A percentile compares a stretch with the other conserved stretches of the same genome.
Evolutionary conservation across 1,140 invertebrate species (phyloP).

Genomic region (Drosophila takahashii): DNA sequence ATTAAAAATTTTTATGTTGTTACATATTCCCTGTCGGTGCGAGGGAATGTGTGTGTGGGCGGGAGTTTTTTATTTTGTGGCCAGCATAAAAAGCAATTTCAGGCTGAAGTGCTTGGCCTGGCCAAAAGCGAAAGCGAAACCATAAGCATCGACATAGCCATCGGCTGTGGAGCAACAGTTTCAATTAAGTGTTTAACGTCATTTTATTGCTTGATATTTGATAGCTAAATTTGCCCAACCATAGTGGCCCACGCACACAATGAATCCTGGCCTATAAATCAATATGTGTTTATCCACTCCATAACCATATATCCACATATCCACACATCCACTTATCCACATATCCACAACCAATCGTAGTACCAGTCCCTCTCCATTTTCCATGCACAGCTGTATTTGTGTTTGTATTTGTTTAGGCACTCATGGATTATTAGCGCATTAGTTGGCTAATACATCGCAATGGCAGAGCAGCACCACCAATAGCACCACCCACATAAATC

Average conservation of each 20-base stretch:
- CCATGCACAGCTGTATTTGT: conserved; percentile 42
- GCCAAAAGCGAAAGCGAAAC: conserved; percentile 1
- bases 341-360: neutral
- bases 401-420: conserved; percentile 75
- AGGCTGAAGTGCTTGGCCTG: conserved; percentile 48
- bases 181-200: conserved; percentile 79
- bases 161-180: conserved; percentile 65
- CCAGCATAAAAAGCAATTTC: conserved; percentile 71
- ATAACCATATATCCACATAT: conserved; percentile 10
- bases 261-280: conserved; percentile 63
- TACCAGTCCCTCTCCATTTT: conserved; percentile 11
- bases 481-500: conserved; percentile 57
- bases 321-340: neutral
- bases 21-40: conserved; percentile 40
- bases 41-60: neutral
- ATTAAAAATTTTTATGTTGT: conserved; percentile 74
- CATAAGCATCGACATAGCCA: conserved; percentile 1
- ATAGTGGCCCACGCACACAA: conserved; percentile 15
- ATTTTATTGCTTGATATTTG: conserved; percentile 78
- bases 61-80: conserved; percentile 56
- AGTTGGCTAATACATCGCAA: conserved; percentile 74
- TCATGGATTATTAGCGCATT: conserved; percentile 80
- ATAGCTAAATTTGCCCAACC: conserved; percentile 55
- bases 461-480: conserved; percentile 7
- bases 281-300: conserved; percentile 57